Base-by-base conservation (phyloP, 2,888 invertebrate genomes). In the Nemapogon koenigi region DNA sequence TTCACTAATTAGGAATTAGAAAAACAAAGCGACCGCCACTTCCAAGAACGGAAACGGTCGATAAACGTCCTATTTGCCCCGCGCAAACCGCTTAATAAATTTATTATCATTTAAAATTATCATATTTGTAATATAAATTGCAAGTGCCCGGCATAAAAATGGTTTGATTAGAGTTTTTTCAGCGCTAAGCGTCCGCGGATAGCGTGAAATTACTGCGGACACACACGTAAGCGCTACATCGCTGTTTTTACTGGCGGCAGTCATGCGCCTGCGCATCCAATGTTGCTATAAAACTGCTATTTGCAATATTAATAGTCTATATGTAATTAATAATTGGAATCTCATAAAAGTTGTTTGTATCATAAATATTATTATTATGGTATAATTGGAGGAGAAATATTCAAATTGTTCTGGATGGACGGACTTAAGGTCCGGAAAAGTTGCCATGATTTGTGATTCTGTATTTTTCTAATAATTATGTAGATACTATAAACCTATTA, bases 151-250 rank as follows among this genome's bases (percentile, higher is more conserved):
- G 52, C 55, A 57, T 62, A 59, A 60, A 59, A 59, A 51, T 49
- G 50, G 54, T 48, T 50, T 55, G 55, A 58, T 63, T 59, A 57
- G 52, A 57, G 56, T 67, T 10, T 6, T 22, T 68, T 68, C 59
- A 63, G 59, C 49, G 51, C 46, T 47, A 52, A 51, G 46, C 49
- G 51, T 48, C 49, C 50, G 53, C 65, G 56, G 49, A 41, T 42
- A 69, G 51, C 70, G 69, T 70, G 66, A 67, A 71, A 69, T 69
- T 61, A 67, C 61, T 46, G 52, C 51, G 43, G 48, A 50, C 54
- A 49, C 51, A 52, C 52, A 50, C 47, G 43, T 46, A 46, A 49
- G 47, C 15, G 29, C 29, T 10, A 8, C 40, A 45, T 31, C 44
- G 36, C 39, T 25, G 43, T 49, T 52, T 51, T 51, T 54, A 43